Base-by-base conservation (phyloP, 2,113 vertebrate genomes). In the Dicerorhinus sumatrensis region DNA sequence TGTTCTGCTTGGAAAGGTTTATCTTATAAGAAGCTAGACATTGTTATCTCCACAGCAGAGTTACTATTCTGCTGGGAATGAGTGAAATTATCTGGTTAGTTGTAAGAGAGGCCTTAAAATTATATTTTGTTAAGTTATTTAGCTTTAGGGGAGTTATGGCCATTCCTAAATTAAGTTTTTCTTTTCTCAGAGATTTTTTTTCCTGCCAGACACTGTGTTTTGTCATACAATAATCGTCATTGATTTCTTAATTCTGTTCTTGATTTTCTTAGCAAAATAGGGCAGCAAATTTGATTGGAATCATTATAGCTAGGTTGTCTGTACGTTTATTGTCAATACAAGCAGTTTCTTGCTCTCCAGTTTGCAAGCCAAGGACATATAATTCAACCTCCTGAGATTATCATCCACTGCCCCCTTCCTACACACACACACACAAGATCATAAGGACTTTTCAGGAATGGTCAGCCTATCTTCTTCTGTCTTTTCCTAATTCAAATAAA, bases 221-320 rank as follows among this genome's bases (percentile, higher is more conserved):
- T 96, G 58, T 85, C 95, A 85, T 91, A 72, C 20, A 48, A 6
- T 94, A 95, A 96, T 88, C 42, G 46, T 65, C 36, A 11, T 60
- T 82, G 85, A 84, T 97, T 75, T 89, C 96, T 96, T 94, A 96
- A 88, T 94, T 81, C 62, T 73, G 8, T 17, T 87, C 54, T 97
- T 98, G 62, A 48, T 94, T 85, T 58, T 31, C 31, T 56, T 42
- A 65, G 70, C 51, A 93, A 95, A 97, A 91, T 20, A 77, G 2
- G 69, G 62, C 72, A 58, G 93, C 6, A 2, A 17, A 96, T 92
- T 65, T 89, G 77, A 86, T 86, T 98, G 93, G 91, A 88, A 65
- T 84, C 36, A 31, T 84, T 91, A 86, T 6, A 96, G 46, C 25
- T 48, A 67, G 36, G 60, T 79, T 97, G 70, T 96, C 54, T 73